Conservation (phyloP, 2,113 vertebrate genomes). For the Poecile atricapillus region DNA sequence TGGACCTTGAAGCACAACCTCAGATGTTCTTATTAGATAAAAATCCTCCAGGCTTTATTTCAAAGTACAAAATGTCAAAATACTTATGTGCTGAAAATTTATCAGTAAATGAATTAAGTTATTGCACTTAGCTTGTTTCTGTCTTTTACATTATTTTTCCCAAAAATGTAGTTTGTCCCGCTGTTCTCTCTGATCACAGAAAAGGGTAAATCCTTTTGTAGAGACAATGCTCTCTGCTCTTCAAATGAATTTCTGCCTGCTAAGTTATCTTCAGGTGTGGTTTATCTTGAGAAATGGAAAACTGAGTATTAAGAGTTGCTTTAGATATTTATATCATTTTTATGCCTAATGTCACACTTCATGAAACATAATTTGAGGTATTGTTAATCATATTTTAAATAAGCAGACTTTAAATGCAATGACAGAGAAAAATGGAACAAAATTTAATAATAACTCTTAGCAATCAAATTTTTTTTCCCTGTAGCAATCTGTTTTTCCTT, state of each 20-base stretch:
- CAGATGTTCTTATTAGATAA: neutral
- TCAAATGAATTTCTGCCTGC: conserved; percentile 28
- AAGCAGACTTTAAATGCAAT: neutral
- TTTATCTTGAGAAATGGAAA: conserved; percentile 56
- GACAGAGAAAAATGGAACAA: neutral
- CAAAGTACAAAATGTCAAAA: neutral
- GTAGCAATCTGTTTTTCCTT: neutral
- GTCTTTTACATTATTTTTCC: neutral
- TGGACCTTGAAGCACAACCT: neutral
- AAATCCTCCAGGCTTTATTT: neutral
- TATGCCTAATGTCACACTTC: conserved; percentile 39
- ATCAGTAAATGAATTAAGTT: neutral
- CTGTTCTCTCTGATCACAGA: neutral
- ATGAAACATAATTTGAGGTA: neutral
- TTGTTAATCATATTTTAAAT: conserved; percentile 48
- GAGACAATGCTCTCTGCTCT: neutral
- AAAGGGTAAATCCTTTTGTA: neutral
- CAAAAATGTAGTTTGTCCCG: neutral
- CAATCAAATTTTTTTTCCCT: neutral
- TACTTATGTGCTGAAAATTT: neutral
- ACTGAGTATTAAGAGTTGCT: conserved; percentile 10
- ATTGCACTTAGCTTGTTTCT: neutral
- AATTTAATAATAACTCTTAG: conserved; percentile 17
- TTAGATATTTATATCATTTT: conserved; percentile 22
- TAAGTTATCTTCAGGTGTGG: neutral